Evolutionary conservation across 2,113 vertebrate species (phyloP), one percentile per base, ranked within the genome.

Genomic region (Toxotes chatareus): DNA sequence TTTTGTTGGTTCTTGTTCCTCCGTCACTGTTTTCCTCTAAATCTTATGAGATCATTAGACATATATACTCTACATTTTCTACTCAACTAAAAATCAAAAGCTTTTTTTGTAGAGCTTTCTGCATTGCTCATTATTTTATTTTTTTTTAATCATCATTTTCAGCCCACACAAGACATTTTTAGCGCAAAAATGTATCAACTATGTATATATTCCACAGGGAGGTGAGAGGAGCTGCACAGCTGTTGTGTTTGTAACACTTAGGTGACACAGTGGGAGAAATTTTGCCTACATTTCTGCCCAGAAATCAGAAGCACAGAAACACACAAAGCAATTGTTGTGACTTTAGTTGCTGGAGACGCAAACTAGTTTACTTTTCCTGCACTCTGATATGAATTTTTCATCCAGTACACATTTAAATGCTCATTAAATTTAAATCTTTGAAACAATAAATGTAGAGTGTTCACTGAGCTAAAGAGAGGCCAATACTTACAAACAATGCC

Each of bases 331-430:
- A 5, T 46, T 46, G 44, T 14, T 14, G 42, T 1, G 1, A 16
- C 46, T 49, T 17, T 49, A 19, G 14, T 49, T 13, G 11, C 4
- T 44, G 11, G 42, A 47, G 46, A 17, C 21, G 3, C 49, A n/a
- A n/a, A n/a, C 49, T 53, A 19, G 19, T 27, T 84, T 62, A 67
- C 51, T 59, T 27, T 27, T 67, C 34, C 36, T 61, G 59, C 34
- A 40, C 21, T 67, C 34, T 47, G 5, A 0, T 14, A 63, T 73
- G 34, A 73, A 59, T 71, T 49, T 84, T 60, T 76, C n/a, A 82
- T 82, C 38, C 55, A 51, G 42, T 61, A 47, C 80, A 79, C 44
- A 57, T 83, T 71, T 62, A 75, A 86, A 73, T 56, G 57, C 44
- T 70, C 67, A 77, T 60, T 78, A 73, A 68, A 77, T 83, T 57